Conservation (phyloP, 2,888 invertebrate genomes). For the Drosophila fungiperda region DNA sequence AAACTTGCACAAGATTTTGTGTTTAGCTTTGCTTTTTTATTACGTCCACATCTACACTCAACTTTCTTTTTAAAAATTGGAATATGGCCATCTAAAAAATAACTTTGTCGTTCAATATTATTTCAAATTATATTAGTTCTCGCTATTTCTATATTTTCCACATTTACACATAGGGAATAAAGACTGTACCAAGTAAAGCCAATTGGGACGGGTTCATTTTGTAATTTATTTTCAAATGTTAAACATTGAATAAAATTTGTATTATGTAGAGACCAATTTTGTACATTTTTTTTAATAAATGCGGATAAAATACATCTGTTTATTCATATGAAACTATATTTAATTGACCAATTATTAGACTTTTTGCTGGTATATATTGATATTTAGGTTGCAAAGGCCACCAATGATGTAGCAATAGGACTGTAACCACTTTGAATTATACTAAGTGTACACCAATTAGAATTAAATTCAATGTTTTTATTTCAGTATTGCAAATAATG, state of each 20-base stretch:
- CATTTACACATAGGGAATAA: background rate
- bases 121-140: background rate
- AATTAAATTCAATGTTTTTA: background rate
- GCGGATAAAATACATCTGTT: background rate
- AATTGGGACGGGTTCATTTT: background rate
- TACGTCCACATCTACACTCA: background rate
- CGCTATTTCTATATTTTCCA: background rate
- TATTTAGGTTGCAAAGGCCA: background rate
- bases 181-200: background rate
- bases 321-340: background rate
- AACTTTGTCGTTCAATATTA: background rate
- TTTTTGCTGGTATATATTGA: background rate
- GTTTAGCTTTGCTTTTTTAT: background rate
- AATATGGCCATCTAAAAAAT: too few species aligned
- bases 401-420: background rate
- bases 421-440: background rate
- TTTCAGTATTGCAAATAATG: constrained; percentile 34
- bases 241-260: background rate
- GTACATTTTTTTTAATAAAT: background rate
- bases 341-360: background rate
- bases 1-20: background rate
- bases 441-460: background rate
- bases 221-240: background rate
- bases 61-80: background rate
- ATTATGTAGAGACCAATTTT: background rate